Conservation (phyloP, 2,113 vertebrate species). For the Nettapus auritus region DNA sequence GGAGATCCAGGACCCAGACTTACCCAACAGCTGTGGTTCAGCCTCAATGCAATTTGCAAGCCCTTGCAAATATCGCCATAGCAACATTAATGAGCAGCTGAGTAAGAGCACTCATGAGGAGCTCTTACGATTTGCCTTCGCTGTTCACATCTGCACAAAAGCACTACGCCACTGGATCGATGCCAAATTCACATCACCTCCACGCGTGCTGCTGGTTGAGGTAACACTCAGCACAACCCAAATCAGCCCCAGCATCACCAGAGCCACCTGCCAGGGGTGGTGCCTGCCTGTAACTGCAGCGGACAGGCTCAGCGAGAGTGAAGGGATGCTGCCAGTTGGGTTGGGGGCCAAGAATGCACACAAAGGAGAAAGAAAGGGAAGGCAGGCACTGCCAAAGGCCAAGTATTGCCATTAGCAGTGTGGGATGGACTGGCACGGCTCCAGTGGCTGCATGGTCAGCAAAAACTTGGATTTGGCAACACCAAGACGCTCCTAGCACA, state of each 20-base stretch:
- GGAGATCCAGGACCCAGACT: neutral
- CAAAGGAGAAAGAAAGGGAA: neutral
- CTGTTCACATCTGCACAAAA: neutral
- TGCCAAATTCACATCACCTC: neutral
- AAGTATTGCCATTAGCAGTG: neutral
- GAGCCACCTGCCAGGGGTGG: fast-evolving
- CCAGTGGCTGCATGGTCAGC: neutral
- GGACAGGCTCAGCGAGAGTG: neutral
- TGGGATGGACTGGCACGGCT: neutral
- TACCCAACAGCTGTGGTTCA: neutral
- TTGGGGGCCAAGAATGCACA: neutral
- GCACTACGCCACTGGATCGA: neutral
- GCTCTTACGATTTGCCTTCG: neutral
- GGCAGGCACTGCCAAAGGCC: neutral
- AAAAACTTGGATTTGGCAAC: neutral
- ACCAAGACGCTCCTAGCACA: neutral
- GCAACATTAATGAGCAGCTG: conserved; percentile 44
- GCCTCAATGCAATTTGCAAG: neutral
- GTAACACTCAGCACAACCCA: neutral
- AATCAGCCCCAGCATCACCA: neutral
- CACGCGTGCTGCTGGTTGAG: neutral
- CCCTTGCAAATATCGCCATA: conserved; percentile 9
- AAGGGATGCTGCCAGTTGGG: neutral
- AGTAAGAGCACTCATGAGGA: neutral
- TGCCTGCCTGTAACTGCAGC: neutral